These are phyloP conservation scores for Ryuthela nishihirai DNA, from an alignment of 2,888 invertebrate species.

Conservation along the genomic window DNA sequence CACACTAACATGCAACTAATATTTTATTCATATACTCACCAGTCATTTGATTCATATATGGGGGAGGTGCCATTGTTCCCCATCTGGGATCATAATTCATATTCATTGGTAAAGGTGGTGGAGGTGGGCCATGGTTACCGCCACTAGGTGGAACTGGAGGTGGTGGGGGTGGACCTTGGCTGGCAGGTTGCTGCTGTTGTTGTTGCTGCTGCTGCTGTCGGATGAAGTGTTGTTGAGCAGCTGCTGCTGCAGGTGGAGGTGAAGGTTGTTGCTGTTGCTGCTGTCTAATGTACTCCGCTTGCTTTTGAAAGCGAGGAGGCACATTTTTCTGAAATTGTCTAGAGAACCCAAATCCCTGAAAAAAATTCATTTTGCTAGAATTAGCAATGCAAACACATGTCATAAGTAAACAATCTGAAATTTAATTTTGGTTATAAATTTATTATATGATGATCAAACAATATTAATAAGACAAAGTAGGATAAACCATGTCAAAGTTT, in stretches of 20 bases:
- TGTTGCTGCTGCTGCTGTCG: conserved; percentile 25
- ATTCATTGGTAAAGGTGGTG: conserved; percentile 42
- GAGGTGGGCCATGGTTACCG: conserved; percentile 22
- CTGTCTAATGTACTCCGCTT: conserved; percentile 47
- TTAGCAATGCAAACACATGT: background rate
- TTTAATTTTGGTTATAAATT: background rate
- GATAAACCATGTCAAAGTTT: no score
- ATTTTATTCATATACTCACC: no score
- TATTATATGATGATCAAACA: no score
- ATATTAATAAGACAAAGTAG: background rate
- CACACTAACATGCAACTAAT: no score
- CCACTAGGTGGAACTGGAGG: conserved; percentile 45
- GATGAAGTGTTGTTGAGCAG: conserved; percentile 25
- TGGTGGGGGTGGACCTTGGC: conserved; percentile 11
- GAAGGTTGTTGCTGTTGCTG: conserved; percentile 46
- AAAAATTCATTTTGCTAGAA: background rate
- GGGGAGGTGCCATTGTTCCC: conserved; percentile 44
- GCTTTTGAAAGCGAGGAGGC: conserved; percentile 79
- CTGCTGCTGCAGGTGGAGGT: conserved; percentile 29
- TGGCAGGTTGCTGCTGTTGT: conserved; percentile 16
- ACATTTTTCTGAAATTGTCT: conserved; percentile 68
- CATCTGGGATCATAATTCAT: conserved; percentile 43
- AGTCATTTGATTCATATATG: conserved; percentile 40
- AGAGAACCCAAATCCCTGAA: conserved; percentile 29
- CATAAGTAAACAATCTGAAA: background rate